phyloP scores from a whole-genome alignment of 2,113 vertebrate genomes.

The Emydocephalus ijimae region DNA sequence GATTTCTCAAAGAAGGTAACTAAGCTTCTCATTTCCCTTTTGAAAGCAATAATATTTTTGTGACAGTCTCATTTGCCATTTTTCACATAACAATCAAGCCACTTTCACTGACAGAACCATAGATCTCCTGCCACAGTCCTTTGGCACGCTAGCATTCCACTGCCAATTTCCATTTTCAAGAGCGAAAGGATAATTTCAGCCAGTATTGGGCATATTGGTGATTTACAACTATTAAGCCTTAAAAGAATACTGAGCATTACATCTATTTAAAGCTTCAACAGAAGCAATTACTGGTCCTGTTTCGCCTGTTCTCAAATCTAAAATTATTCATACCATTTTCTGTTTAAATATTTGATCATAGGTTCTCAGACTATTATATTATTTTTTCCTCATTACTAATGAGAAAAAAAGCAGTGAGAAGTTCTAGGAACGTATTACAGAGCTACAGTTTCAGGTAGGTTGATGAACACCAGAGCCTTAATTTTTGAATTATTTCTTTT shows the following conservation, averaged over 20 bases:
- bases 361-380: neutral
- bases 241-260: slow-evolving; percentile 19
- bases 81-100: neutral
- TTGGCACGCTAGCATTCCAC: neutral
- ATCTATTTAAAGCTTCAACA: neutral
- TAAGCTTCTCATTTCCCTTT: neutral
- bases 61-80: neutral
- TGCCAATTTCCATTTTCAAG: fast-evolving
- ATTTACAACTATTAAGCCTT: neutral
- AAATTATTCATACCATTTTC: neutral
- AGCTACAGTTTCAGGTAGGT: neutral
- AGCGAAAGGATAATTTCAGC: slow-evolving; percentile 5
- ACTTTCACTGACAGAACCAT: neutral
- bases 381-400: neutral
- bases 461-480: neutral
- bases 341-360: slow-evolving; percentile 1
- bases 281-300: neutral
- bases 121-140: neutral
- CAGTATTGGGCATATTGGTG: neutral
- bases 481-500: neutral
- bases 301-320: slow-evolving; percentile 3
- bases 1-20: neutral
- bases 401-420: neutral
- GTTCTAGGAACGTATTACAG: neutral
- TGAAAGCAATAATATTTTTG: neutral